These are phyloP conservation scores for Dyspetes luteomarginatus DNA, from an alignment of 2,888 invertebrate genomes.

Conservation along the genomic window DNA sequence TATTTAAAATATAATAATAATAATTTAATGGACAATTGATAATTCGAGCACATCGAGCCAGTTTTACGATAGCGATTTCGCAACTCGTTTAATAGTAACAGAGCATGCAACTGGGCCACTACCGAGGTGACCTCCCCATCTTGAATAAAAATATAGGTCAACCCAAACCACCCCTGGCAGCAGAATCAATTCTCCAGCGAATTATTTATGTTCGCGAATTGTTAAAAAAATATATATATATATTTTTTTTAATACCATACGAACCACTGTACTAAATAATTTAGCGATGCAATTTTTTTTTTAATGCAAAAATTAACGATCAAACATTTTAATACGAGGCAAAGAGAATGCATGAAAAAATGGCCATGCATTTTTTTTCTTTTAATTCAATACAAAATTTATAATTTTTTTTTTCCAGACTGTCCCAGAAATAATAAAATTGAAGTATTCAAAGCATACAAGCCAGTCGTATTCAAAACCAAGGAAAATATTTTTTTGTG, in stretches of 20 bases:
- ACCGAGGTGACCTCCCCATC: constrained; percentile 52
- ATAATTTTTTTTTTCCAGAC: no score
- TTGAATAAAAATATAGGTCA: constrained; percentile 54
- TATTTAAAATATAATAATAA: no score
- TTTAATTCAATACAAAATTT: constrained; percentile 60
- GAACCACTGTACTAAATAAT: not conserved
- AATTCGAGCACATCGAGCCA: constrained; percentile 30
- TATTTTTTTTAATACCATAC: not conserved
- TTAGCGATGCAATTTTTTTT: constrained; percentile 1
- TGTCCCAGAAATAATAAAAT: constrained; percentile 77
- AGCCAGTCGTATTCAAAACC: no score
- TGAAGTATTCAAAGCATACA: constrained; percentile 49
- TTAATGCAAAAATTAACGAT: constrained; percentile 15
- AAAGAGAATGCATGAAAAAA: not conserved
- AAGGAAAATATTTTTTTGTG: no score
- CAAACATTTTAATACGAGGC: constrained; percentile 19
- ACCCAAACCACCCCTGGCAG: constrained; percentile 40
- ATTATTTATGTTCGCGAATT: constrained; percentile 27
- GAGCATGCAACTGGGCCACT: constrained; percentile 75
- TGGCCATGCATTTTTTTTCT: constrained; percentile 27
- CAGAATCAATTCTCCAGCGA: constrained; percentile 63
- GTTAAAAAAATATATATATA: not conserved
- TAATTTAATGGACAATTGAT: no score
- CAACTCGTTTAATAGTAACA: constrained; percentile 49
- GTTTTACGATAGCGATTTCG: constrained; percentile 48